Conservation (phyloP, 2,797 vertebrate species). For the Brachyalestes nurse region DNA sequence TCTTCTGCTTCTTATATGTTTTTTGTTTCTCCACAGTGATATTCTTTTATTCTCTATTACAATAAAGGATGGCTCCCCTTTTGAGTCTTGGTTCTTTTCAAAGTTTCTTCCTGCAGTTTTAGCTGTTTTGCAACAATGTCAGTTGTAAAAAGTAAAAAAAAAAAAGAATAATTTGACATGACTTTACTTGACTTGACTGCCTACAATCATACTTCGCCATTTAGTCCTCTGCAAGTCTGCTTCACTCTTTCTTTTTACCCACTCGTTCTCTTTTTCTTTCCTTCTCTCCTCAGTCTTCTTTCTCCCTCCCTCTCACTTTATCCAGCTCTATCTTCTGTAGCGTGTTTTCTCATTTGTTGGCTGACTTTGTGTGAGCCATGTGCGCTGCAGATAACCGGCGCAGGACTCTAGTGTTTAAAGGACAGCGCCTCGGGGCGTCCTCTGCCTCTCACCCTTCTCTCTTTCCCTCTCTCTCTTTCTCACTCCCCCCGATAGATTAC, state of each 20-base stretch:
- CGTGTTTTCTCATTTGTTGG: conserved; percentile 77
- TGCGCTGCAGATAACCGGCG: conserved; percentile 81
- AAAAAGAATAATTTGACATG: no score
- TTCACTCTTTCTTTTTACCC: conserved; percentile 47
- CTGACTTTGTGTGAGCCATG: conserved; percentile 75
- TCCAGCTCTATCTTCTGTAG: conserved; percentile 69
- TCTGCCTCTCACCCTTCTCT: conserved; percentile 59
- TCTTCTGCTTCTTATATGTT: no score
- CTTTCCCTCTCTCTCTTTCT: conserved; percentile 52
- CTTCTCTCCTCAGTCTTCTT: conserved; percentile 24
- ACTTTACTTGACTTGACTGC: no score
- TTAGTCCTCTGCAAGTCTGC: not conserved
- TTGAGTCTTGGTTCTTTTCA: no score
- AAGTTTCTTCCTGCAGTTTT: no score
- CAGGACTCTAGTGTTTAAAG: conserved; percentile 83
- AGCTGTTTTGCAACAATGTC: no score
- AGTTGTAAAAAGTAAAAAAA: no score
- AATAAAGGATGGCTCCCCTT: no score
- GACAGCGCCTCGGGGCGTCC: conserved; percentile 79
- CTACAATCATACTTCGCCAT: not conserved
- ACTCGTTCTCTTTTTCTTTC: conserved; percentile 22
- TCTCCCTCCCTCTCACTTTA: conserved; percentile 52
- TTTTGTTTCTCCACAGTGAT: no score
- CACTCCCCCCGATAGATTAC: conserved; percentile 64
- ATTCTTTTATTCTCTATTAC: no score